A percentile compares a stretch with the other conserved stretches of the same genome.
Conservation (phyloP, 1,140 invertebrate species). For the Drosophila serrata region DNA sequence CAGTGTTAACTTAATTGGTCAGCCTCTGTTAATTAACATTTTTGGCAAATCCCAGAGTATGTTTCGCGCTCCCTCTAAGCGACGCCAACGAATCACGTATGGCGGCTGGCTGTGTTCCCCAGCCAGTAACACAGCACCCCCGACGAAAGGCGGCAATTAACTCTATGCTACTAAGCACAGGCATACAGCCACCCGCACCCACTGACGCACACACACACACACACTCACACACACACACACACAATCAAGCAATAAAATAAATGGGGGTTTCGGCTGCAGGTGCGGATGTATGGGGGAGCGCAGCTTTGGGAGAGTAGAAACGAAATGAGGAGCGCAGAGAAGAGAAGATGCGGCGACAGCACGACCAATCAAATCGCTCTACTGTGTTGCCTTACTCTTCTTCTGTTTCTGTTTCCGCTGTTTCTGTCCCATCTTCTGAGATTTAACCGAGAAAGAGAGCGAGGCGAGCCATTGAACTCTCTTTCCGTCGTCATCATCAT, state of each 20-base stretch:
- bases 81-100: conserved; percentile 66
- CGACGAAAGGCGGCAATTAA: conserved; percentile 67
- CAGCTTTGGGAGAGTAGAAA: conserved; percentile 32
- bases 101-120: conserved; percentile 10
- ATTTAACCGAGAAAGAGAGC: conserved; percentile 44
- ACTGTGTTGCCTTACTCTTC: conserved; percentile 65
- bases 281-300: conserved; percentile 22
- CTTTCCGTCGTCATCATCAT: conserved; percentile 37
- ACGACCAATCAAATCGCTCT: conserved; percentile 72
- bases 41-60: conserved; percentile 8
- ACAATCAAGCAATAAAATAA: conserved; percentile 34
- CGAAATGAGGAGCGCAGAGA: conserved; percentile 8
- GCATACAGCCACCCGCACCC: conserved; percentile 17
- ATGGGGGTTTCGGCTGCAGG: conserved; percentile 32
- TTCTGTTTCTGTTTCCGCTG: conserved; percentile 43
- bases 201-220: conserved; percentile 6
- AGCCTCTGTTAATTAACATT: conserved; percentile 57
- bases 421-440: conserved; percentile 40
- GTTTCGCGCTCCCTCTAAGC: not conserved
- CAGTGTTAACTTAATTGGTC: conserved; percentile 49
- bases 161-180: conserved; percentile 43
- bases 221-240: conserved; percentile 23
- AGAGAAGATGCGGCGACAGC: conserved; percentile 38
- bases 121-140: conserved; percentile 54
- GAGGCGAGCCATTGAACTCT: conserved; percentile 33